Evolutionary conservation across 2,888 invertebrate genomes (phyloP), one percentile per base, ranked within the genome.

Genomic region (Bedellia somnulentella): DNA sequence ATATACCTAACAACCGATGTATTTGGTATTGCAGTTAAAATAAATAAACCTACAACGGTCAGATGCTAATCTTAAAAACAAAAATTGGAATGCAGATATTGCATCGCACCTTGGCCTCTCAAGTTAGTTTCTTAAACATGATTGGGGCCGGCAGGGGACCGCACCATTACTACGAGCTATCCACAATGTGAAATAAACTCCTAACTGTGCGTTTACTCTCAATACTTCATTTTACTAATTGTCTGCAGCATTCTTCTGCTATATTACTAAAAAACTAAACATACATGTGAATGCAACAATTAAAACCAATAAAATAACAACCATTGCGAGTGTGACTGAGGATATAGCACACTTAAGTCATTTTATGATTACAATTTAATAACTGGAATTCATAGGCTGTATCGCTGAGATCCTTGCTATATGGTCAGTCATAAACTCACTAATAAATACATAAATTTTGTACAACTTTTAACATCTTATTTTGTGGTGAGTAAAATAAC

Each of bases 51-150:
- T 66, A 66, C 57, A 60, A 63, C 61, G 67, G 66, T 52, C 61
- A 48, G 60, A 56, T 56, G 67, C 66, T 70, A 62, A 64, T 24
- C 67, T 64, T 67, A 71, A 29, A 64, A 55, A 64, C 51, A 61
- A 64, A n/a, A 70, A 66, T 47, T 76, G 77, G 76, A 77, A 77
- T 77, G 77, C 77, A 73, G 64, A 57, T 70, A 73, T 70, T 75
- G 75, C 75, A 75, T 75, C 68, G 62, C 64, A 61, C 67, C 68
- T 63, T 49, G 61, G 62, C 62, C 62, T 56, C 43, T 38, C 40
- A 37, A 39, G 27, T 27, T 12, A 29, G 24, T 29, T 11, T 26
- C 11, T 21, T 15, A 15, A 15, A 18, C 32, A 12, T 15, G 14
- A 32, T 15, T 2, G 11, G 42, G 45, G 42, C 47, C 49, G 34